Conservation (phyloP, 2,113 vertebrate genomes). For the Corvus moneduloides region DNA sequence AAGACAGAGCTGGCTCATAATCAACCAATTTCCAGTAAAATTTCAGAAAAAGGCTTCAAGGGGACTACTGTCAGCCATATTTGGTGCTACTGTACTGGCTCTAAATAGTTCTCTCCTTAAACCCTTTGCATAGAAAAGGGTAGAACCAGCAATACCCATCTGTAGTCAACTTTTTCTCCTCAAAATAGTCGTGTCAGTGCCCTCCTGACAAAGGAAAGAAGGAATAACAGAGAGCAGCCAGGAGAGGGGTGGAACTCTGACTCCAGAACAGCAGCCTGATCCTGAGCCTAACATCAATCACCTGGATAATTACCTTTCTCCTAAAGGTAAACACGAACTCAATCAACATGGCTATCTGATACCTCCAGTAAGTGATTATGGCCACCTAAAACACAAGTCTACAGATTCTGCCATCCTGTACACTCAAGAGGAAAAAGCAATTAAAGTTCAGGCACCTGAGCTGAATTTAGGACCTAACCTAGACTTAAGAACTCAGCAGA, state of each 20-base stretch:
- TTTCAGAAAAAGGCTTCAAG: background rate
- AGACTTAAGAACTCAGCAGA: background rate
- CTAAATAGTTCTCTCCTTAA: background rate
- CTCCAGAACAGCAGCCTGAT: background rate
- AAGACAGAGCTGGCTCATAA: background rate
- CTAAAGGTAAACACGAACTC: background rate
- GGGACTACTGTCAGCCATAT: background rate
- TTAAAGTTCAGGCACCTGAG: background rate
- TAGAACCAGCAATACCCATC: background rate
- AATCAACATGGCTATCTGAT: background rate
- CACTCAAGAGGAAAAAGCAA: background rate
- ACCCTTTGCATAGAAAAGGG: background rate
- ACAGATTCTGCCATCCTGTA: background rate
- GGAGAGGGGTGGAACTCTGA: background rate
- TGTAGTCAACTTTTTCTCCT: background rate
- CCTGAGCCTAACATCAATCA: background rate
- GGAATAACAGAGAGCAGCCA: background rate
- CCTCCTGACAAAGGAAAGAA: background rate
- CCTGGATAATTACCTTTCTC: background rate
- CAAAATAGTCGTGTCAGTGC: background rate
- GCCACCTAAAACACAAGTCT: background rate
- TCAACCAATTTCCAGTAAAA: background rate
- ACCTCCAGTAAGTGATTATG: background rate
- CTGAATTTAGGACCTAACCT: background rate
- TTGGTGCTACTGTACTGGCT: background rate